Base-by-base conservation (phyloP, 2,797 vertebrate genomes). In the Xiphophorus birchmanni region DNA sequence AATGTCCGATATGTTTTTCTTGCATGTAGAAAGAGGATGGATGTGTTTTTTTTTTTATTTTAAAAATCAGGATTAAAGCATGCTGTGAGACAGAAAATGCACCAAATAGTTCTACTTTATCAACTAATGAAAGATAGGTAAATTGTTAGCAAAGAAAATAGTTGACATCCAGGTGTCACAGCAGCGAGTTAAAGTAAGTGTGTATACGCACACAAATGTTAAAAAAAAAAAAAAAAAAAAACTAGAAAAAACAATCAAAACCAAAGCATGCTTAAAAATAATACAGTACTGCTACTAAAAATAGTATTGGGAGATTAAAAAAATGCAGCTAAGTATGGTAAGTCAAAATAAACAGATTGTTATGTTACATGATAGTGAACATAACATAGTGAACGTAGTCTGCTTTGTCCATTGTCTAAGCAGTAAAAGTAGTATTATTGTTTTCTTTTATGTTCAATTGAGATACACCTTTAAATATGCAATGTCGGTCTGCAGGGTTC, bases 71-170 rank as follows among this genome's bases (percentile, higher is more conserved):
- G 8, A 37, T 9, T 37, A 69, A 78, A 29, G 13, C 65, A 77
- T 44, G 45, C 52, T 35, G 17, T 45, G 52, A 75, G 26, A 26
- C 15, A 84, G 44, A 63, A 72, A 74, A 82, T 60, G 48, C 29
- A 42, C 3, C 1, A 21, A 75, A 13, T 35, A 29, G 44, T 26
- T 79, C 45, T 48, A 0, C 52, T 63, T 67, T 58, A 42, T 40
- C 50, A 65, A 82, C 72, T 84, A 79, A 82, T 8, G 23, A n/a
- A 42, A 13, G 21, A 35, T 32, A 37, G 21, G 45, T 23, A 15
- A 63, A n/a, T 26, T 13, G 17, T 37, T 37, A 15, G 15, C 29
- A 35, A 17, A 63, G 29, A 32, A 32, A 35, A 60, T 32, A 15
- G 4, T 2, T 63, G 58, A 60, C 12, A 8, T 21, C 9, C 35